phyloP scores from a whole-genome alignment of 2,113 vertebrate species.

The Pedetes capensis region DNA sequence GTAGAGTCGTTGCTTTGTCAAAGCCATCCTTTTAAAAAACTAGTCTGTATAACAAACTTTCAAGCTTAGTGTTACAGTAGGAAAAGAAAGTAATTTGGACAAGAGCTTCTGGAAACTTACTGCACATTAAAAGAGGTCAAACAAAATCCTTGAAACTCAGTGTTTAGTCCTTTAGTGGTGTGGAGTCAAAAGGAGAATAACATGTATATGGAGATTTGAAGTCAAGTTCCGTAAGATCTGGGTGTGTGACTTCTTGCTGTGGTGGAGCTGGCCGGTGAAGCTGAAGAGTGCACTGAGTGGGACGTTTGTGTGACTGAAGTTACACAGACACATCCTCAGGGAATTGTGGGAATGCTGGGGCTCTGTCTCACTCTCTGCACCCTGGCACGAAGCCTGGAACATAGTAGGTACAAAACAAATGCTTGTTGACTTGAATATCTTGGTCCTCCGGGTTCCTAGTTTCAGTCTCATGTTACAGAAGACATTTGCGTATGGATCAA shows the following conservation, averaged over 20 bases:
- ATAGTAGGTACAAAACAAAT: constrained; percentile 51
- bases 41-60: not conserved
- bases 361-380: not conserved
- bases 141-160: not conserved
- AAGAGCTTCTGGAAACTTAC: constrained; percentile 12
- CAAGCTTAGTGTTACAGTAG: not conserved
- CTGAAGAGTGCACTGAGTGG: not conserved
- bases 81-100: constrained; percentile 24
- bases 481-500: constrained; percentile 69
- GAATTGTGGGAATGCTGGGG: not conserved
- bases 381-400: not conserved
- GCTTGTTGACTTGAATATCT: not conserved
- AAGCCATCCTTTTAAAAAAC: not conserved
- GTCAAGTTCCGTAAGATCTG: not conserved
- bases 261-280: not conserved
- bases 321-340: not conserved
- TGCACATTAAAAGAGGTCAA: constrained; percentile 16
- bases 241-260: not conserved
- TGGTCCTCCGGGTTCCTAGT: not conserved
- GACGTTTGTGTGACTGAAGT: not conserved
- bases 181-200: not conserved
- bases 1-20: not conserved
- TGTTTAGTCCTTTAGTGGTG: not conserved
- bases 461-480: not conserved
- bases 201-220: not conserved